Percentiles rank a stretch among this genome's conserved stretches.
These are phyloP conservation scores for Mercenaria mercenaria DNA, from an alignment of 1,140 invertebrate genomes.

Conservation along the genomic window DNA sequence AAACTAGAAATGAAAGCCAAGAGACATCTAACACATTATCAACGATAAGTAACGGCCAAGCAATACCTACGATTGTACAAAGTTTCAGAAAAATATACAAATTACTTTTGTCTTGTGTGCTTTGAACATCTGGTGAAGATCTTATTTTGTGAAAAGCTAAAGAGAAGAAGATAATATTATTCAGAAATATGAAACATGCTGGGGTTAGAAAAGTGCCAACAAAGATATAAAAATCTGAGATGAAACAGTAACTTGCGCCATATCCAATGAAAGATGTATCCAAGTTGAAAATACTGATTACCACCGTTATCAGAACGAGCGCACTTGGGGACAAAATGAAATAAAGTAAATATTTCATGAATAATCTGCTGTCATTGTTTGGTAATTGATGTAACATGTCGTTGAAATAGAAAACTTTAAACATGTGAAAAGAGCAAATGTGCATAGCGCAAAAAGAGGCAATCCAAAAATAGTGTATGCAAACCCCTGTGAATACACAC, in stretches of 20 bases:
- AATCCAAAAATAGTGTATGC: conserved; percentile 96
- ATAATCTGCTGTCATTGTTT: background rate
- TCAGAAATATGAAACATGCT: conserved; percentile 44
- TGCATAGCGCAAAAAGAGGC: conserved; percentile 98
- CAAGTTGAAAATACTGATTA: background rate
- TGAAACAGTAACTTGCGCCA: conserved; percentile 58
- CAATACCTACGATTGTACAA: conserved; percentile 86
- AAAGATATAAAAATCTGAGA: conserved; percentile 41
- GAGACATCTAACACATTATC: conserved; percentile 86
- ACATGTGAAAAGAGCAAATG: conserved; percentile 91
- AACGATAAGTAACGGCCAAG: conserved; percentile 87
- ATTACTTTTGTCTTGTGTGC: conserved; percentile 2
- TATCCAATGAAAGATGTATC: conserved; percentile 47
- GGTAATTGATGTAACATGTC: background rate
- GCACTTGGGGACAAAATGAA: background rate
- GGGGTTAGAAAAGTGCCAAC: conserved; percentile 53
- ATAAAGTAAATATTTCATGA: conserved; percentile 28
- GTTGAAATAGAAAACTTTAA: conserved; percentile 86
- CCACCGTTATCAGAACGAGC: background rate
- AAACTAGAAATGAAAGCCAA: conserved; percentile 87
- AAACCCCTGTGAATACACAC: conserved; percentile 88
- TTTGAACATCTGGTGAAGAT: background rate
- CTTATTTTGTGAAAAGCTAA: conserved; percentile 37
- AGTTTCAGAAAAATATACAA: conserved; percentile 64
- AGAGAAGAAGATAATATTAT: conserved; percentile 67